phyloP scores from a whole-genome alignment of 2,797 vertebrate species.

The Myoxocephalus aenaeus region DNA sequence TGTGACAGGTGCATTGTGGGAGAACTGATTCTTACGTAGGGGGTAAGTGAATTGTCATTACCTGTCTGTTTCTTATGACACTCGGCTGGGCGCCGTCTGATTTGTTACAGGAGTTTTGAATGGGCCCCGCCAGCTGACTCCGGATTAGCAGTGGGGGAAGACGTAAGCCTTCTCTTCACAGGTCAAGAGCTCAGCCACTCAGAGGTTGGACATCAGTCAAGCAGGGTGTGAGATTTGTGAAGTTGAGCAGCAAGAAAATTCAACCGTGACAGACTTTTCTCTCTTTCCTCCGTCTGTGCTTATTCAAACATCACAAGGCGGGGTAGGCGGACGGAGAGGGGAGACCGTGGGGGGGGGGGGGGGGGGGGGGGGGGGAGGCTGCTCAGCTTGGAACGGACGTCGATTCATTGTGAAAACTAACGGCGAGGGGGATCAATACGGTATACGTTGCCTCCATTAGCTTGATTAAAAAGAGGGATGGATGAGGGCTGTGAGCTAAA shows the following conservation, averaged over 20 bases:
- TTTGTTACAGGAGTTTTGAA: conserved; percentile 95
- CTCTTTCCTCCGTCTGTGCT: conserved; percentile 42
- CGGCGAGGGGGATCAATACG: conserved; percentile 90
- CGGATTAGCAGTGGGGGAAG: conserved; percentile 86
- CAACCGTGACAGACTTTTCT: conserved; percentile 79
- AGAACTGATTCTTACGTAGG: conserved; percentile 95
- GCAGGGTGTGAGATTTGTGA: conserved; percentile 83
- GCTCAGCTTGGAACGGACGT: conserved; percentile 85
- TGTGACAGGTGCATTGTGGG: conserved; percentile 98
- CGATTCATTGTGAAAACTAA: conserved; percentile 86
- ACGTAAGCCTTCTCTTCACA: conserved; percentile 89
- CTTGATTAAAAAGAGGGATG: conserved; percentile 88
- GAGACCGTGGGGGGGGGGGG: conserved; percentile 7
- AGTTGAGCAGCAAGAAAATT: conserved; percentile 83
- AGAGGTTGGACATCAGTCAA: conserved; percentile 86
- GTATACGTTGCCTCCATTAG: conserved; percentile 93
- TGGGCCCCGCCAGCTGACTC: conserved; percentile 83
- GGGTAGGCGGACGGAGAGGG: not conserved
- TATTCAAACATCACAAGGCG: conserved; percentile 54
- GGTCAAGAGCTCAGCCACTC: conserved; percentile 88
- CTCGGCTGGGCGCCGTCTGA: conserved; percentile 93
- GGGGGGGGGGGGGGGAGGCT: conserved; percentile 73
- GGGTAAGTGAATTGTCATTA: conserved; percentile 99
- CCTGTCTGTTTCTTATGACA: conserved; percentile 95
- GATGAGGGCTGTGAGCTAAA: conserved; percentile 80